A percentile compares a stretch with the other conserved stretches of the same genome.
Evolutionary conservation across 2,113 vertebrate species (phyloP).

Genomic region (Ascaphus truei): DNA sequence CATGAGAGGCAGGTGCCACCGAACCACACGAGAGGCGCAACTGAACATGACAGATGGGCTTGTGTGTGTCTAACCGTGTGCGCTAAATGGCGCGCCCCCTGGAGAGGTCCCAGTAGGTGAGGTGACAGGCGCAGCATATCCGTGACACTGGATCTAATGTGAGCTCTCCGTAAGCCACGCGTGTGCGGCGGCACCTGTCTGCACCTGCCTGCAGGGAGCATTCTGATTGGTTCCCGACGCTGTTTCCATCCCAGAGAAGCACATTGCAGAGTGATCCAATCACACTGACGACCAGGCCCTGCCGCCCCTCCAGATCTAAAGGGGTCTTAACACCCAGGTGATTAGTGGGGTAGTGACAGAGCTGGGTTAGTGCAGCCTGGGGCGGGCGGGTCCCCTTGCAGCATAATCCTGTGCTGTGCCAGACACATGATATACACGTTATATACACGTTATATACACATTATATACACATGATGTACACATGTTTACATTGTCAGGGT

Average conservation of each 20-base stretch:
- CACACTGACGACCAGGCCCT: not conserved
- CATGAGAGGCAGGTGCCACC: too few relatives aligned
- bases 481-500: not conserved
- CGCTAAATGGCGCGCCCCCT: not conserved
- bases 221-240: not conserved
- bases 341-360: not conserved
- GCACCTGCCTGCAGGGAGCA: not conserved
- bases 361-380: too few relatives aligned
- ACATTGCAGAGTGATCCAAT: constrained; percentile 9
- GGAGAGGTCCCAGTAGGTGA: not conserved
- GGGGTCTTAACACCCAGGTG: not conserved
- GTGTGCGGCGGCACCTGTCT: constrained; percentile 18
- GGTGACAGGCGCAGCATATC: constrained; percentile 11
- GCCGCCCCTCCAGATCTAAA: not conserved
- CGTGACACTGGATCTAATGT: not conserved
- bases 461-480: too few relatives aligned
- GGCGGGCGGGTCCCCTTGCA: not conserved
- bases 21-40: too few relatives aligned
- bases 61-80: not conserved
- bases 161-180: not conserved
- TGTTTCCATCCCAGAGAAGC: not conserved
- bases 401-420: too few relatives aligned
- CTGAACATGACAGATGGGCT: too few relatives aligned
- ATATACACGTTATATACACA: too few relatives aligned
- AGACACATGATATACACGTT: too few relatives aligned